Evolutionary conservation across 2,113 vertebrate genomes (phyloP).

Genomic region (Globicephala melas): DNA sequence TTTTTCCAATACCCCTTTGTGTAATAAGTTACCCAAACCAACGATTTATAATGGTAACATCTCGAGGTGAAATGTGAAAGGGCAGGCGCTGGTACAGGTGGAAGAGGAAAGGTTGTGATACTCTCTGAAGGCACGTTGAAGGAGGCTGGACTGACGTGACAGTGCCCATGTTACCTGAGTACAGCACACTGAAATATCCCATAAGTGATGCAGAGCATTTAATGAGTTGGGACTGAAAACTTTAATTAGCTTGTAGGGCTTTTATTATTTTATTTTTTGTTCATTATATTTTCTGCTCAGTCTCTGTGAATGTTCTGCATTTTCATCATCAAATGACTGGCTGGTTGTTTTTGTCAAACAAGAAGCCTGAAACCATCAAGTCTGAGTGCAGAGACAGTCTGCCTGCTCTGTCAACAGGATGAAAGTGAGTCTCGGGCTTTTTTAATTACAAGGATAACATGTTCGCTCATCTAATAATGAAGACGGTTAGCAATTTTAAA

Average conservation of each 20-base stretch:
- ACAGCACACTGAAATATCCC: constrained; percentile 46
- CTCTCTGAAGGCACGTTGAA: neutral
- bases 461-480: constrained; percentile 96
- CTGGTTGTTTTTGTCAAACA: constrained; percentile 88
- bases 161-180: neutral
- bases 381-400: constrained; percentile 80
- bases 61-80: neutral
- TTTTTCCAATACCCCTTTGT: neutral
- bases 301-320: constrained; percentile 80
- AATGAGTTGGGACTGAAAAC: constrained; percentile 75
- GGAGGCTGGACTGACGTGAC: neutral
- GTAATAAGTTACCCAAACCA: neutral
- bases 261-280: constrained; percentile 83
- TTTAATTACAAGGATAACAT: constrained; percentile 99
- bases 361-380: constrained; percentile 85
- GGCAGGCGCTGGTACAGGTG: neutral
- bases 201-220: constrained; percentile 55
- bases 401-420: constrained; percentile 88
- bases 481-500: constrained; percentile 98
- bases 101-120: neutral
- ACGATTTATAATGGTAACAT: neutral
- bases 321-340: constrained; percentile 84
- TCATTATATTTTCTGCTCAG: constrained; percentile 81
- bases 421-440: constrained; percentile 91
- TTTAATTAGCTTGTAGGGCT: constrained; percentile 80